These are phyloP conservation scores for Parnassius apollo DNA, from an alignment of 2,888 invertebrate species.

Conservation along the genomic window DNA sequence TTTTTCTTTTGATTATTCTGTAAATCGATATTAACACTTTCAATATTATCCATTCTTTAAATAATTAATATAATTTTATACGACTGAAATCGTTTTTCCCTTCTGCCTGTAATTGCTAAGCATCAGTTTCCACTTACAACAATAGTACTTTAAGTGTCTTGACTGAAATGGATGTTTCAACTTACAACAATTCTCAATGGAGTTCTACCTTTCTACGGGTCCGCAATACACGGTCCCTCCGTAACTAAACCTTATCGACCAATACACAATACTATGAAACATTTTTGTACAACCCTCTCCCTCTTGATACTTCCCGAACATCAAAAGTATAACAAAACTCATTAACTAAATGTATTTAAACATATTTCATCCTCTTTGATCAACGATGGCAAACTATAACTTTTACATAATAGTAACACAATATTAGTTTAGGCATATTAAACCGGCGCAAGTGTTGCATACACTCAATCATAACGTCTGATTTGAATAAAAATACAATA, in stretches of 20 bases:
- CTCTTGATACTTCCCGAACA: constrained; percentile 54
- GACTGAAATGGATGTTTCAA: constrained; percentile 59
- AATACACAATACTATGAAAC: constrained; percentile 77
- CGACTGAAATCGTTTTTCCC: not conserved
- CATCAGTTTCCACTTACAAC: constrained; percentile 56
- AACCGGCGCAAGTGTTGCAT: constrained; percentile 50
- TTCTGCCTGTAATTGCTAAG: constrained; percentile 44
- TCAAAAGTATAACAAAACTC: constrained; percentile 76
- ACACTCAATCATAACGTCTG: constrained; percentile 38
- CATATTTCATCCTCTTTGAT: constrained; percentile 72
- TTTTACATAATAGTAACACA: constrained; percentile 71
- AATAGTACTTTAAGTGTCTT: constrained; percentile 79
- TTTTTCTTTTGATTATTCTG: no score
- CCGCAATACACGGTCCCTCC: constrained; percentile 42
- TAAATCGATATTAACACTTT: no score
- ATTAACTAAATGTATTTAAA: constrained; percentile 74
- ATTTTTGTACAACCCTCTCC: constrained; percentile 69
- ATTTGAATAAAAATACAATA: constrained; percentile 42
- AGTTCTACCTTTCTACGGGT: constrained; percentile 53
- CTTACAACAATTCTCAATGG: constrained; percentile 73
- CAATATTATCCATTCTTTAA: no score
- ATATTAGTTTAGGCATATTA: constrained; percentile 70
- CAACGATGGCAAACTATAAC: constrained; percentile 80
- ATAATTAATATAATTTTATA: no score
- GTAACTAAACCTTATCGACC: constrained; percentile 68